Evolutionary conservation across 92 coral and sea anemone genomes (phyloP), one percentile per base, ranked within the genome.

Genomic region (Paragorgia papillata): DNA sequence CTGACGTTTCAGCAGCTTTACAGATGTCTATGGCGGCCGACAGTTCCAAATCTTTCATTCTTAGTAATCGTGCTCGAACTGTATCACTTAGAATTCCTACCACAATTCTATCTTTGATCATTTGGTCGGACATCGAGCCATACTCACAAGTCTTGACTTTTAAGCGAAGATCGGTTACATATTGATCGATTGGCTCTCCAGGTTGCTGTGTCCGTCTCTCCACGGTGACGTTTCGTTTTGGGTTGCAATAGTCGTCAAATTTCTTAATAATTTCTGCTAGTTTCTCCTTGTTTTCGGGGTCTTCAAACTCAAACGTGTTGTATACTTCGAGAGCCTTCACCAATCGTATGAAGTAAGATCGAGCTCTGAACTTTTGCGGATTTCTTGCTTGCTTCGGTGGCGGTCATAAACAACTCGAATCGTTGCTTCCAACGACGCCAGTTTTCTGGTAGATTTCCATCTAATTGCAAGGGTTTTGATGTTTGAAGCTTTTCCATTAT

Each of bases 381-480:
- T 64, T 64, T 64, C 31, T 64, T 37, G 54, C 51, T 21, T 29
- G 31, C 53, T 64, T 37, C 71, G 17, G 51, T 9, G n/a, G 71
- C 53, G 50, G n/a, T 37, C 51, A 64, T 17, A 24, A 34, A 37
- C 48, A 64, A 37, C 29, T 64, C 27, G 28, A 37, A 64, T 64
- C 53, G 25, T n/a, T 37, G 71, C 28, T 37, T 37, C 71, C 71
- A 64, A 34, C 49, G 25, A 17, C 69, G 71, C 71, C 71, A 64
- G 53, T 64, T 64, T 28, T 64, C 71, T n/a, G 71, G 25, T 64
- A 64, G 28, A 64, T 64, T 64, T 34, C 66, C 66, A 1, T 60
- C 31, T 15, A 60, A 21, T 60, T 12, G 33, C 39, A 60, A 60
- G 22, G 46, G 19, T 17, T 63, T 63, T 34, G 44, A 25, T 14